Evolutionary conservation across 2,888 invertebrate genomes (phyloP).

Genomic region (Acanthosepion lycidas): DNA sequence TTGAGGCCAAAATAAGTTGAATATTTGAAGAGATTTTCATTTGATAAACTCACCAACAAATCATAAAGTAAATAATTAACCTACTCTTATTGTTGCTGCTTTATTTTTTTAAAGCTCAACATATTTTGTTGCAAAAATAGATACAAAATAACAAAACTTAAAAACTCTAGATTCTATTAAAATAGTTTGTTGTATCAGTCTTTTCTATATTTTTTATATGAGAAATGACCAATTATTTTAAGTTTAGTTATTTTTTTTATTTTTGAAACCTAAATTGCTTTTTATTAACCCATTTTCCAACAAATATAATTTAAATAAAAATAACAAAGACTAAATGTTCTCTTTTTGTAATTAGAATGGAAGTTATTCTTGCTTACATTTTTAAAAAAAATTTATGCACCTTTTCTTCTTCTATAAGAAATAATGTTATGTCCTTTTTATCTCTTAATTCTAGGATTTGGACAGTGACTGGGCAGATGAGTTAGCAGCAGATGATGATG

Average conservation of each 20-base stretch:
- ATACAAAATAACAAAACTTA: too few relatives aligned
- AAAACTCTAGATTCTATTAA: neutral
- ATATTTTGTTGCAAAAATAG: too few relatives aligned
- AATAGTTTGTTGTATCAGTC: neutral
- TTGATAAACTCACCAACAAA: too few relatives aligned
- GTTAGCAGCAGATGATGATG: constrained; percentile 88
- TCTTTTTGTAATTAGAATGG: neutral
- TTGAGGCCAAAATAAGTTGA: too few relatives aligned
- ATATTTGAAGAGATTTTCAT: too few relatives aligned
- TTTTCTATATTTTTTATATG: neutral
- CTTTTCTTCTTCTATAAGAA: too few relatives aligned
- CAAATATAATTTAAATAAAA: neutral
- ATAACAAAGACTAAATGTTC: neutral
- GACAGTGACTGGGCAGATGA: constrained; percentile 89
- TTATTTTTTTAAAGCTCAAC: too few relatives aligned
- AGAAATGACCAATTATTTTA: neutral
- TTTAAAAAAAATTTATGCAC: neutral
- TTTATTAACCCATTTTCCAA: neutral
- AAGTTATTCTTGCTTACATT: neutral
- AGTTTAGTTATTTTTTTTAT: neutral
- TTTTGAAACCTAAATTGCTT: neutral
- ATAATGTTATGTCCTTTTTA: too few relatives aligned
- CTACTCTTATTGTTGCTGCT: too few relatives aligned
- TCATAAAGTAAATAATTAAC: too few relatives aligned
- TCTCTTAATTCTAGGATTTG: constrained; percentile 58